A percentile compares a stretch with the other conserved stretches of the same genome.
Conservation (phyloP, 2,797 vertebrate species). For the Silurus aristotelis region DNA sequence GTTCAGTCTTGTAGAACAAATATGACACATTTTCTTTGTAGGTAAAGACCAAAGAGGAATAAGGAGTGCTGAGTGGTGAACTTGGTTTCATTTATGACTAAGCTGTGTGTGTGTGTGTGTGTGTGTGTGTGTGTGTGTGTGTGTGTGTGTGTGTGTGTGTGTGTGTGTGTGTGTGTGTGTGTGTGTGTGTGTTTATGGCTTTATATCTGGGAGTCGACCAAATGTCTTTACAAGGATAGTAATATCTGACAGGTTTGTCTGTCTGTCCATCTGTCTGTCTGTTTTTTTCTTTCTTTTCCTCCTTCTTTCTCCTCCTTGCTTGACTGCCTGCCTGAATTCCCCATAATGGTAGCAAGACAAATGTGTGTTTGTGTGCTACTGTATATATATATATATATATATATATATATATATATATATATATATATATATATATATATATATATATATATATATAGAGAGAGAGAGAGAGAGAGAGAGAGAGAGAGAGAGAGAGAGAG, state of each 20-base stretch:
- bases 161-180: neutral
- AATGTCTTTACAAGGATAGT: too few species aligned
- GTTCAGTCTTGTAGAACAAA: constrained; percentile 17
- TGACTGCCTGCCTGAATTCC: too few species aligned
- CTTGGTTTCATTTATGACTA: neutral
- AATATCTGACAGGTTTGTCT: neutral
- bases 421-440: neutral
- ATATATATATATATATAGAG: too few species aligned
- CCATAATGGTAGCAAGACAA: too few species aligned
- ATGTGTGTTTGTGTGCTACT: too few species aligned
- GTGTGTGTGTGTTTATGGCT: neutral
- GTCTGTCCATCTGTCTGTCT: neutral
- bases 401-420: neutral
- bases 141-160: neutral
- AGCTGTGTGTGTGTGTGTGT: constrained; percentile 16
- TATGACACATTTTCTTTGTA: neutral
- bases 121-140: neutral
- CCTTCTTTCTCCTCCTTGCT: too few species aligned
- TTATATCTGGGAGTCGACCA: neutral
- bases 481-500: too few species aligned
- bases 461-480: too few species aligned
- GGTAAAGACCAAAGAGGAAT: neutral
- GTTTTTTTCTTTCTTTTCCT: too few species aligned
- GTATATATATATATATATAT: too few species aligned
- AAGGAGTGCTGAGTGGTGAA: neutral